Evolutionary conservation across 2,797 vertebrate genomes (phyloP), one percentile per base, ranked within the genome.

Genomic region (Adelosebastes latens): DNA sequence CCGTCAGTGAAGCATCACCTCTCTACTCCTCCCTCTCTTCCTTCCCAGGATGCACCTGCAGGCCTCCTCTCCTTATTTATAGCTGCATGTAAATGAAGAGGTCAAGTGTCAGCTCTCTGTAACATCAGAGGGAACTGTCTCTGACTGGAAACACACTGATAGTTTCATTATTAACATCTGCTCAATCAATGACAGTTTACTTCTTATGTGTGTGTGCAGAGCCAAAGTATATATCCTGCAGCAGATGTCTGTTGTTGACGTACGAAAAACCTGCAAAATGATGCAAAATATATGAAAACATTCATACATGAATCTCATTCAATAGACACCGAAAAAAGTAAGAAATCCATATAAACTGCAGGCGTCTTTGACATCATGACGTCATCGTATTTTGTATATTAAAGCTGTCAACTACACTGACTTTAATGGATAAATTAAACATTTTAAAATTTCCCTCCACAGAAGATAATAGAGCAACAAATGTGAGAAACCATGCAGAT

Each of bases 41-140:
- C n/a, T n/a, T n/a, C n/a, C n/a, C n/a, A 88, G 67, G 84, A 85
- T 84, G 85, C 82, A 90, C 80, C 87, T 89, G 85, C 62, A 75
- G 64, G 18, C 32, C n/a, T 71, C n/a, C 2, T 6, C 34, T 56
- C 11, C 6, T 59, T 58, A 68, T 79, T 58, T 62, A 62, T 18
- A 68, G 56, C 71, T 58, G 7, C 4, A 83, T 84, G 72, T 46
- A 89, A 86, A 84, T 64, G 18, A 65, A 63, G 34, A 52, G 73
- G 59, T 74, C 29, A 63, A 67, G 34, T 25, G 11, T 66, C 59
- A 74, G 14, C 42, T 49, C 49, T 67, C 11, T 4, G 20, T 25
- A 16, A 22, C 61, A 24, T 36, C 29, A 27, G 27, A 59, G 11
- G 10, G 6, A 77, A 69, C 39, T 11, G 39, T 61, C 36, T 42